Conservation (phyloP, 2,797 vertebrate genomes). For the Scarus forsteni region DNA sequence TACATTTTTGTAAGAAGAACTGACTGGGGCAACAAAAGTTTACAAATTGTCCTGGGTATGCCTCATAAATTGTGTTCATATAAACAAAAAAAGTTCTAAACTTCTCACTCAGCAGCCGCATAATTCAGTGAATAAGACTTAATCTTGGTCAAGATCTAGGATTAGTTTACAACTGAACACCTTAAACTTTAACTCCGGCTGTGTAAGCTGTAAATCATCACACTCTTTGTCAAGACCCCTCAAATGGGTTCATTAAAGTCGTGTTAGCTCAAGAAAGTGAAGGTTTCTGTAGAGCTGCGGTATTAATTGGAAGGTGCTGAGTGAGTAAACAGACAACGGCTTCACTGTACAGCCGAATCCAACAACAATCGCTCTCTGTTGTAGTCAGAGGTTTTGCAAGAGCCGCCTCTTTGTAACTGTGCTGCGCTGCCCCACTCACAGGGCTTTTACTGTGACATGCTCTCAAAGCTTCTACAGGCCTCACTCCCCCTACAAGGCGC, state of each 20-base stretch:
- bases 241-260: slow-evolving; percentile 45
- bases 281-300: slow-evolving; percentile 41
- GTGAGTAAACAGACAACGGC: slow-evolving; percentile 69
- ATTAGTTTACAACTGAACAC: slow-evolving; percentile 1
- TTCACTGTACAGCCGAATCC: slow-evolving; percentile 55
- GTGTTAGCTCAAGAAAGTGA: slow-evolving; percentile 30
- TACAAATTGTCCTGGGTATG: not conserved
- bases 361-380: slow-evolving; percentile 74
- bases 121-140: not conserved
- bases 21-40: no score
- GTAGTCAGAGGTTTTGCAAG: slow-evolving; percentile 58
- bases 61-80: not conserved
- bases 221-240: not conserved
- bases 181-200: not conserved
- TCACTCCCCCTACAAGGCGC: slow-evolving; percentile 53
- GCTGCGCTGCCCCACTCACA: slow-evolving; percentile 66
- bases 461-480: slow-evolving; percentile 61
- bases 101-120: not conserved
- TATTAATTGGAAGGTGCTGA: slow-evolving; percentile 69
- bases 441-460: slow-evolving; percentile 68
- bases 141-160: not conserved
- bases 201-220: not conserved
- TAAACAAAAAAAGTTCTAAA: not conserved
- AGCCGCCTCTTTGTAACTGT: slow-evolving; percentile 58
- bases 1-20: no score